Evolutionary conservation across 1,140 invertebrate species (phyloP), one percentile per base, ranked within the genome.

Genomic region (Thaumatotibia leucotreta): DNA sequence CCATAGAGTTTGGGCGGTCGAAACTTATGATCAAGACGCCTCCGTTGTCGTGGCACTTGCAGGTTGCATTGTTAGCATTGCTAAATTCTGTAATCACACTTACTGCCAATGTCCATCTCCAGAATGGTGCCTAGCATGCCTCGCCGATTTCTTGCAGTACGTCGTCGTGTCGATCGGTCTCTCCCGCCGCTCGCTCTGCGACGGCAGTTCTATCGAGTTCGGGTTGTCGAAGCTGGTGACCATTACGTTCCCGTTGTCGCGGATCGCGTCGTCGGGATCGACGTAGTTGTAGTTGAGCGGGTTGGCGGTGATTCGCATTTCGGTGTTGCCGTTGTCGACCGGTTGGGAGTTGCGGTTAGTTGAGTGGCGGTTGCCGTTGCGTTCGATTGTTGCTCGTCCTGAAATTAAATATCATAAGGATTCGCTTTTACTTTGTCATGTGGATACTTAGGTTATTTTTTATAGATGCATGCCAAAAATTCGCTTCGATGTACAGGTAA

Each of bases 301-400:
- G 88, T 96, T 96, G 35, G 93, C 93, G 5, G 96, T 97, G 66
- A 97, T 96, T 52, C 95, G 92, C 81, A 96, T 95, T 74, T 92
- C 94, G 68, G 74, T 74, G 64, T 84, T 89, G 23, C 87, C 79
- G 31, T 86, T 86, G 64, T 91, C 85, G 64, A 90, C 85, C 9
- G 78, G 76, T 62, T 87, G 85, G 0, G 86, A 89, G 66, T 88
- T 92, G 54, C 91, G 77, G 68, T 91, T 92, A 0, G 81, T 84
- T 11, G 85, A 82, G 61, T 88, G 87, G 35, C 90, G 82, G 70
- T 86, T 91, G 8, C 89, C 89, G 64, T 91, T 90, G 61, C 95
- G 93, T 80, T 98, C 97, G 50, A 99, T 94, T 2, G 97, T 98
- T 20, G 97, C 97, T 61, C 97, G 93, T 22, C 93, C 92, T 92